Percentiles rank a stretch among this genome's conserved stretches.
Evolutionary conservation across 2,113 vertebrate species (phyloP).

Genomic region (Odontesthes bonariensis): DNA sequence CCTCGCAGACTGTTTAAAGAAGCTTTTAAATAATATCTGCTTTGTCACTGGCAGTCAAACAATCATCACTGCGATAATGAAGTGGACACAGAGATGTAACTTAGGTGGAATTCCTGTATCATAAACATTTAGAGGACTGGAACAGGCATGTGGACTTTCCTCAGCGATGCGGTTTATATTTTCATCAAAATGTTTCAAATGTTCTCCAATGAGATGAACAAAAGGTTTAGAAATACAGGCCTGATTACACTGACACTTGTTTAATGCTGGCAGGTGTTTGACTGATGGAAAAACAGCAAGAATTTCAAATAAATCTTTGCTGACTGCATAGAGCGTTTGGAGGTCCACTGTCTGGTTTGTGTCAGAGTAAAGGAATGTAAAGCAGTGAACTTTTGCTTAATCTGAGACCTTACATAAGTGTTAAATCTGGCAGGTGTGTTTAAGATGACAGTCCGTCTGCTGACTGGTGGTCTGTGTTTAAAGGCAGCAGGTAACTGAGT

Average conservation of each 20-base stretch:
- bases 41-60: background rate
- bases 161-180: conserved; percentile 17
- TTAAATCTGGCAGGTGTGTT: conserved; percentile 31
- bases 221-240: background rate
- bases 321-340: conserved; percentile 27
- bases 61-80: background rate
- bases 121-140: conserved; percentile 30
- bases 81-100: background rate
- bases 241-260: background rate
- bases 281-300: conserved; percentile 15
- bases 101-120: conserved; percentile 6
- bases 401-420: background rate
- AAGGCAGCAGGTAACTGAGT: no score
- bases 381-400: background rate
- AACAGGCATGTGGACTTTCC: background rate
- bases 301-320: conserved; percentile 30
- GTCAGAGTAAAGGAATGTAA: conserved; percentile 45
- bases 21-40: background rate
- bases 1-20: conserved; percentile 26
- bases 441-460: background rate
- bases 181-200: background rate
- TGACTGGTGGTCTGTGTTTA: conserved; percentile 2
- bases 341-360: background rate
- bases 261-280: conserved; percentile 26
- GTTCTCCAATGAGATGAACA: background rate